phyloP scores from a whole-genome alignment of 2,797 vertebrate genomes.

The Rhyacichthys aspro region DNA sequence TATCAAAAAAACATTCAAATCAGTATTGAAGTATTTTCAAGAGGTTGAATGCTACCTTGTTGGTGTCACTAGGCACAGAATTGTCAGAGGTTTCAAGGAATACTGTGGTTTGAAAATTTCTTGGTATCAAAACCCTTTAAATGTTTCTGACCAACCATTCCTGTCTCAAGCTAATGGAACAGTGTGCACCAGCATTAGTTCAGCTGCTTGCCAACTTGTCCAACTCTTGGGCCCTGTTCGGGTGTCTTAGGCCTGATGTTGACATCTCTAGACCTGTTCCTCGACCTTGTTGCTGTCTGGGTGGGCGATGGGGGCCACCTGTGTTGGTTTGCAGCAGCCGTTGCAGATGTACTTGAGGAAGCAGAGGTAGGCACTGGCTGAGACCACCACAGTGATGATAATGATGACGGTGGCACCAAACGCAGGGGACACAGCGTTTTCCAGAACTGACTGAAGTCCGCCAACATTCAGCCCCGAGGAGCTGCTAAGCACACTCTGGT shows the following conservation, averaged over 20 bases:
- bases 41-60: too few relatives aligned
- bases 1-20: too few relatives aligned
- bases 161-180: too few relatives aligned
- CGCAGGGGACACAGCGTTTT: constrained; percentile 60
- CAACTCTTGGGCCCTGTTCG: too few relatives aligned
- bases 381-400: constrained; percentile 67
- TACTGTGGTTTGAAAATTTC: too few relatives aligned
- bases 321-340: constrained; percentile 75
- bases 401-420: constrained; percentile 75
- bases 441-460: constrained; percentile 60
- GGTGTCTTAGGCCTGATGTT: background rate
- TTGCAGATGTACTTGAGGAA: constrained; percentile 80
- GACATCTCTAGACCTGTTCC: constrained; percentile 69
- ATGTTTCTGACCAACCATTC: too few relatives aligned
- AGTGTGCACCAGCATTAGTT: too few relatives aligned
- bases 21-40: too few relatives aligned
- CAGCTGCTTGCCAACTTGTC: too few relatives aligned
- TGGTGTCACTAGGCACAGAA: too few relatives aligned
- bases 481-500: background rate
- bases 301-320: constrained; percentile 64
- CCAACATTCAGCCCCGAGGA: constrained; percentile 8
- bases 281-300: constrained; percentile 66
- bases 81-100: too few relatives aligned
- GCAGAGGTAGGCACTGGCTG: constrained; percentile 71
- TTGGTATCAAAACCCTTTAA: too few relatives aligned